Evolutionary conservation across 1,140 invertebrate species (phyloP).

Genomic region (Lepidurus packardi): DNA sequence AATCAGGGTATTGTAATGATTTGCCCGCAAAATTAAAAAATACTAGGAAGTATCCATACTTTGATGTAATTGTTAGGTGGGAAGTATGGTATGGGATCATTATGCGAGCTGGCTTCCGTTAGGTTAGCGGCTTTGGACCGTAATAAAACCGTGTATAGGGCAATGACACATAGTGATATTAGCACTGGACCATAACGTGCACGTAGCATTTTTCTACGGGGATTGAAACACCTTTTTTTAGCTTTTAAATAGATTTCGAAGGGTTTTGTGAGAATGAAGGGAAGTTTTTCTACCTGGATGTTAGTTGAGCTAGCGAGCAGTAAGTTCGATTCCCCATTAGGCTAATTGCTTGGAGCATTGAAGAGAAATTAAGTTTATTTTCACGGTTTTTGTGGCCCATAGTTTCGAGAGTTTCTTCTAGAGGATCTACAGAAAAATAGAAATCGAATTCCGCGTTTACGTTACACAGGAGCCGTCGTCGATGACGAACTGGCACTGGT

Average conservation of each 20-base stretch:
- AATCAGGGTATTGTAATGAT: not conserved
- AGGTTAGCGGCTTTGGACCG: not conserved
- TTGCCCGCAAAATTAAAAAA: no score
- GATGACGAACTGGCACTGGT: not conserved
- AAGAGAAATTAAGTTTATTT: not conserved
- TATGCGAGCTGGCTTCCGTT: not conserved
- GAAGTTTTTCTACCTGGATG: not conserved
- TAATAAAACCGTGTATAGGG: not conserved
- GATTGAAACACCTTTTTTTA: no score
- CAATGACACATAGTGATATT: slow-evolving; percentile 7
- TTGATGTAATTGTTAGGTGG: not conserved
- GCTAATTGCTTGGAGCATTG: not conserved
- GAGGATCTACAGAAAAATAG: not conserved
- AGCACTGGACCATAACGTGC: not conserved
- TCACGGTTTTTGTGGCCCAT: slow-evolving; percentile 9
- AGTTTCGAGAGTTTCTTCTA: slow-evolving; percentile 1
- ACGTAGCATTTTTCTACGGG: not conserved
- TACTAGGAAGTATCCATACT: not conserved
- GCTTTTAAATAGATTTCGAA: no score
- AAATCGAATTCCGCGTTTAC: not conserved
- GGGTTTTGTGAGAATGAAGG: not conserved
- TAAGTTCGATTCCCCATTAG: not conserved
- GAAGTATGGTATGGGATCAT: not conserved
- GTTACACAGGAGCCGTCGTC: not conserved
- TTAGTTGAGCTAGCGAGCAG: not conserved